A percentile compares a stretch with the other conserved stretches of the same genome.
Conservation (phyloP, 2,888 invertebrate species). For the Carpatolechia fugitivella region DNA sequence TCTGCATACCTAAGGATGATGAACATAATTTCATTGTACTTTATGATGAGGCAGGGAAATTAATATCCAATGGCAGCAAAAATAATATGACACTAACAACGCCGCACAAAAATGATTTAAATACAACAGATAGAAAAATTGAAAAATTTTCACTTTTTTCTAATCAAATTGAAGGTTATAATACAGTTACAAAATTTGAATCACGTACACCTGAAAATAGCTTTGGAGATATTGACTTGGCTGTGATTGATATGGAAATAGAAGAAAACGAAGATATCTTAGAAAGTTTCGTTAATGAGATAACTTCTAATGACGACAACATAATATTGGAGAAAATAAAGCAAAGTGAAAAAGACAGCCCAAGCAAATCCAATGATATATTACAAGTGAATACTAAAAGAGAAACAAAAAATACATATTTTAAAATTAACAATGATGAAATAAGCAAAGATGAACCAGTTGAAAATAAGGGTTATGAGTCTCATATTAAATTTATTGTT, state of each 20-base stretch:
- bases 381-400: background rate
- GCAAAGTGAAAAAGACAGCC: conserved; percentile 8
- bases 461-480: too few relatives aligned
- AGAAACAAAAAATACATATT: background rate
- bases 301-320: conserved; percentile 15
- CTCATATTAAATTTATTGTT: too few relatives aligned
- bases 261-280: conserved; percentile 14
- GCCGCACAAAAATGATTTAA: background rate
- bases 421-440: background rate
- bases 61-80: background rate
- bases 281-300: conserved; percentile 20
- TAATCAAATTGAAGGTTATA: background rate
- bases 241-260: conserved; percentile 11
- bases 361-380: background rate
- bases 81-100: too few relatives aligned
- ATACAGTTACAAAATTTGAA: background rate
- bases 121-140: background rate
- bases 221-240: conserved; percentile 12
- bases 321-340: conserved; percentile 12
- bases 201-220: background rate
- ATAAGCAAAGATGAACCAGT: too few relatives aligned
- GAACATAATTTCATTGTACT: conserved; percentile 18
- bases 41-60: background rate
- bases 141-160: background rate
- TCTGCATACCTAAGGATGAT: conserved; percentile 17